These are phyloP conservation scores for Papilio polyxenes DNA, from an alignment of 1,140 invertebrate genomes.

Conservation along the genomic window DNA sequence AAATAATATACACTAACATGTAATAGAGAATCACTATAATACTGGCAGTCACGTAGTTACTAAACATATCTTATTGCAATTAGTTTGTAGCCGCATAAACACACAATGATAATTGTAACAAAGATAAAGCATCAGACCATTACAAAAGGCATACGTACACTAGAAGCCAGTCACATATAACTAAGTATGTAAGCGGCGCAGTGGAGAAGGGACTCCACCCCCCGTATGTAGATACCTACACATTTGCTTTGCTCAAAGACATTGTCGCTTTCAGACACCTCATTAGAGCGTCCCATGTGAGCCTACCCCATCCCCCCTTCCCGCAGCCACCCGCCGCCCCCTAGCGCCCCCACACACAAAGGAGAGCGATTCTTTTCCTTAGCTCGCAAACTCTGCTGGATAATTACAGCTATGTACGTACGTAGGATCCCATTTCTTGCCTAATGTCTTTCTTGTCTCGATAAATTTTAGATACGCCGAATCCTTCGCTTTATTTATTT, in stretches of 20 bases:
- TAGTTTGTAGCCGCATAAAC: not conserved
- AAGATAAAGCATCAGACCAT: constrained; percentile 13
- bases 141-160: constrained; percentile 7
- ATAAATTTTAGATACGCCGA: constrained; percentile 29
- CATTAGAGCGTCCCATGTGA: constrained; percentile 79
- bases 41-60: too few relatives aligned
- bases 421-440: constrained; percentile 53
- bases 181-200: constrained; percentile 46
- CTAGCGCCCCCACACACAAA: constrained; percentile 58
- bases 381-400: constrained; percentile 76
- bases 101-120: constrained; percentile 1
- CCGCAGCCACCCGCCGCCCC: constrained; percentile 41
- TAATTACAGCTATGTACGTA: constrained; percentile 72
- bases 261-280: constrained; percentile 80
- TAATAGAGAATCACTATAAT: too few relatives aligned
- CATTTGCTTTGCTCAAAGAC: constrained; percentile 79
- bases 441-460: constrained; percentile 49
- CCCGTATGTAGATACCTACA: constrained; percentile 77
- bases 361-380: constrained; percentile 75
- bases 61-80: not conserved
- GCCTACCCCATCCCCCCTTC: constrained; percentile 60
- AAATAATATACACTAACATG: too few relatives aligned
- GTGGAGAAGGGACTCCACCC: constrained; percentile 62
- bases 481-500: constrained; percentile 35
- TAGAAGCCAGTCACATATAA: constrained; percentile 44